These are phyloP conservation scores for Nephrotoma guestfalica DNA, from an alignment of 2,888 invertebrate genomes.

Conservation along the genomic window DNA sequence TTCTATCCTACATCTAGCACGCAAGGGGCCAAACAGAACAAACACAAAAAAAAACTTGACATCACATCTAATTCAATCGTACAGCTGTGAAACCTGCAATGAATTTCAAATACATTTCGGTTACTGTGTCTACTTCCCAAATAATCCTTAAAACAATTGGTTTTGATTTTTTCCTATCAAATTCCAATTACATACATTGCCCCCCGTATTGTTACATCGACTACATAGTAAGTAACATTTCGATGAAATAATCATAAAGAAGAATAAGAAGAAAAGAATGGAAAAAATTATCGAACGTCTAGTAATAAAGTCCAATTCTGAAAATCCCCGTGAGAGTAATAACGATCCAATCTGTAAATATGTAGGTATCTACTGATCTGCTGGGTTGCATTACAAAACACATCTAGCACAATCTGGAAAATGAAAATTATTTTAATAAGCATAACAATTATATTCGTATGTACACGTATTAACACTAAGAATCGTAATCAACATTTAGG, in stretches of 20 bases:
- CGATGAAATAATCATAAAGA: not conserved
- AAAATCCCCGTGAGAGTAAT: not conserved
- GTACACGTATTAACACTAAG: no score
- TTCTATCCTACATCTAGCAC: not conserved
- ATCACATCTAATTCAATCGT: not conserved
- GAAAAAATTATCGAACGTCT: not conserved
- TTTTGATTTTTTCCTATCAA: not conserved
- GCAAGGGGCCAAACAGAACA: not conserved
- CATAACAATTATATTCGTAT: not conserved
- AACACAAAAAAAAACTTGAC: not conserved
- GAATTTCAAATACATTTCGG: not conserved
- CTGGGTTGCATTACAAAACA: not conserved
- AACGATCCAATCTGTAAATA: not conserved
- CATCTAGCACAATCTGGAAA: not conserved
- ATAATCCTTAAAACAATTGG: not conserved
- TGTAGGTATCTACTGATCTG: not conserved
- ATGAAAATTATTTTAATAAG: not conserved
- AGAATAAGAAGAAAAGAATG: not conserved
- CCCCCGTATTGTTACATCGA: not conserved
- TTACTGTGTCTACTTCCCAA: not conserved
- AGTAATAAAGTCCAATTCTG: not conserved
- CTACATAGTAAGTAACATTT: not conserved
- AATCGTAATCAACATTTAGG: not conserved
- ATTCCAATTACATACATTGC: not conserved
- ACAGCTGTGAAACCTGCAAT: not conserved